Base-by-base conservation (phyloP, 37 sponge, comb jelly and placozoan species). In the Agelas oroides region DNA sequence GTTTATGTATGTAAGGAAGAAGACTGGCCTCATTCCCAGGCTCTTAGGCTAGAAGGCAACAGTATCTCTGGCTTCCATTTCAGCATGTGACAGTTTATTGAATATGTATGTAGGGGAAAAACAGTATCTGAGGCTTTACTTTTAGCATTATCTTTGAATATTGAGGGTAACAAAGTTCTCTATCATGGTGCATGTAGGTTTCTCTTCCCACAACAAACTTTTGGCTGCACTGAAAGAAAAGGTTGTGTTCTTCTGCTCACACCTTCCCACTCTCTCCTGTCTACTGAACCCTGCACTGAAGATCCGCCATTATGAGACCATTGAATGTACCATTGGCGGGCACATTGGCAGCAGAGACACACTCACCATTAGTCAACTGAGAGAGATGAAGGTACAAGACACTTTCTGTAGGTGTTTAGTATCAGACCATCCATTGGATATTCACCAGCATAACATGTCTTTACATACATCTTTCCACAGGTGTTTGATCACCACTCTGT, bases 221-320 rank as follows among this genome's bases (percentile, higher is more conserved):
- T 2, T 84, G 30, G 55, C 78, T 30, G 65, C 53, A 0, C 19
- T 90, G 30, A 71, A 79, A 57, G 53, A 52, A 41, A 63, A 83
- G 62, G 75, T 90, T 2, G 68, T 59, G 20, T 56, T 56, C 37
- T 84, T 90, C 67, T 59, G 62, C 65, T 62, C 71, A 53, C 73
- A 60, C 36, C 80, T 90, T 16, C 80, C 86, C 11, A 77, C 84
- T 59, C 40, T 90, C 21, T 77, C 79, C 54, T 85, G 84, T 16
- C 61, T 90, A 16, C 77, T 80, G 20, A 90, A 90, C 40, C 81
- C 85, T 30, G 58, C 77, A 11, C 86, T 90, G 8, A 84, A 84
- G 46, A n/a, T 80, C 21, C 62, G 90, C 28, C 90, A 90, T 72
- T 83, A 77, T 71, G 77, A 70, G 24, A 24, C 81, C 46, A 84